Evolutionary conservation across 2,888 invertebrate genomes (phyloP), one percentile per base, ranked within the genome.

Genomic region (Brachylomia viminalis): DNA sequence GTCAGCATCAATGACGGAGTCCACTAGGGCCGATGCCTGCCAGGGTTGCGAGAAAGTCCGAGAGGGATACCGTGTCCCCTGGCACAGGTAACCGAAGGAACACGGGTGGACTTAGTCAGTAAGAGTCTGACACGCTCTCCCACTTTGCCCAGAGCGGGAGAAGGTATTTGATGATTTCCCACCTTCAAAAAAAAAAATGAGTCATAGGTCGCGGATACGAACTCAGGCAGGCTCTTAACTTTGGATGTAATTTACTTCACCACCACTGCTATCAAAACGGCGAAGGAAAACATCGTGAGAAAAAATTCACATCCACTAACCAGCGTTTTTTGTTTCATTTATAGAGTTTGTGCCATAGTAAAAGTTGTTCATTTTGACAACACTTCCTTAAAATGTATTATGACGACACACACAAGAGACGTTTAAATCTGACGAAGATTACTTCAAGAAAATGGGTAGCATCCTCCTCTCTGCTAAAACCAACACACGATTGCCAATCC

Each of bases 381-480:
- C 33, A 2, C 33, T 33, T 33, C 33, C 5, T 33, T 33, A 33
- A 33, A 38, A 7, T 20, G 11, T 59, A 20, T 15, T 56, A 27
- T 56, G 0, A 7, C 33, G 23, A 52, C 23, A 30, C 30, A 11
- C 52, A 42, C 59, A n/a, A 42, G 7, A 61, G 15, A 27, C 52
- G 23, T 75, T n/a, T 17, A 52, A 45, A 58, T 75, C 67, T 42
- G 68, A 30, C 2, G n/a, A 7, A 49, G 73, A 56, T 45, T 59
- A 47, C 30, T 47, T 6, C 58, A 30, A 54, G 45, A 78, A 81
- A 81, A 78, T 81, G 52, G 58, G 20, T 38, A 47, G 38, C 78
- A 47, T 81, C 81, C 81, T 65, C 45, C 8, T 30, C 8, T 74
- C 20, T 65, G 56, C 54, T 49, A 56, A 38, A 79, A 45, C 30